Conservation (phyloP, 2,888 invertebrate species). For the Plutella xylostella region DNA sequence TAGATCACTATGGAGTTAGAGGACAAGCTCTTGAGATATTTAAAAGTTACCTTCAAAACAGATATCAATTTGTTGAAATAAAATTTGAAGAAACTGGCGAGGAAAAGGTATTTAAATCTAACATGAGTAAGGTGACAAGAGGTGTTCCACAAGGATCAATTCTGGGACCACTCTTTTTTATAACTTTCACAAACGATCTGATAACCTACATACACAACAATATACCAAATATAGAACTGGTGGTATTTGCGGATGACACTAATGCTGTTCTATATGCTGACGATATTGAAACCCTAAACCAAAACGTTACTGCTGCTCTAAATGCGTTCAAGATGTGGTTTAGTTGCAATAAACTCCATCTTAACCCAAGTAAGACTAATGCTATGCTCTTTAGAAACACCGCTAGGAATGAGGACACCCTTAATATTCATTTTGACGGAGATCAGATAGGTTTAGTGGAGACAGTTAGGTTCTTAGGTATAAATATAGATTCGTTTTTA, state of each 20-base stretch:
- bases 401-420: too few relatives aligned
- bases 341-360: too few relatives aligned
- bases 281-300: too few relatives aligned
- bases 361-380: too few relatives aligned
- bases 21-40: background rate
- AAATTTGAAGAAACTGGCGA: background rate
- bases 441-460: too few relatives aligned
- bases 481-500: too few relatives aligned
- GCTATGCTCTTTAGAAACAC: too few relatives aligned
- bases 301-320: too few relatives aligned
- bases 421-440: too few relatives aligned
- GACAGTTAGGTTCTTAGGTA: too few relatives aligned
- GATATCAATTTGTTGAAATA: background rate
- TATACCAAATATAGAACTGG: background rate
- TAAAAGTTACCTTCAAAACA: too few relatives aligned
- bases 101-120: background rate
- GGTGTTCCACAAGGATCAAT: background rate
- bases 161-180: background rate
- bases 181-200: background rate
- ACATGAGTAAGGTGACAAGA: background rate
- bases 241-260: conserved; percentile 1
- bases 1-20: conserved; percentile 1
- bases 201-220: background rate
- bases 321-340: too few relatives aligned
- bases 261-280: background rate